Evolutionary conservation across 2,888 invertebrate species (phyloP), one percentile per base, ranked within the genome.

Genomic region (Liopterus haemorrhoidalis): DNA sequence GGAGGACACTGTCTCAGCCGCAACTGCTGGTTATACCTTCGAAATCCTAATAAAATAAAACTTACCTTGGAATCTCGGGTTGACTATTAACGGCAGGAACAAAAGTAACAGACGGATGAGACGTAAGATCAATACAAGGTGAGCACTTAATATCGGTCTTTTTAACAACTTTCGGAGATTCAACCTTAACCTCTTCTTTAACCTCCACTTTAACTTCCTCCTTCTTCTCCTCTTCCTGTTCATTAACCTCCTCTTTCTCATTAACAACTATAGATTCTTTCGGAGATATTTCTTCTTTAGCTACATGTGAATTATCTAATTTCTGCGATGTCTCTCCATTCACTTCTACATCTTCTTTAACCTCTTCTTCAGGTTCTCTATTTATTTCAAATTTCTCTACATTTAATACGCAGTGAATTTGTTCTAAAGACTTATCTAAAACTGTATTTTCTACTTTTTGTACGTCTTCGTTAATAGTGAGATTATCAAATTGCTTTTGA

Each of bases 51-150:
- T n/a, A n/a, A n/a, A n/a, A n/a, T n/a, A n/a, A n/a, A n/a, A 54
- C 57, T 50, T 41, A 65, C 65, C 59, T 63, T 44, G 59, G 53
- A 39, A 65, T 65, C 50, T n/a, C n/a, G n/a, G n/a, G n/a, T n/a
- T 61, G 57, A 53, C 59, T 59, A 57, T 58, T 64, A 45, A 57
- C 56, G 32, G 57, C 58, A 38, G 56, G 57, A 19, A 66, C 65
- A 48, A 60, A 67, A 4, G 65, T 64, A 39, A 66, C 64, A 27
- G 59, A 61, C 5, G 65, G 64, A 57, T 66, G 62, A 19, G 63
- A 57, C n/a, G 61, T 61, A 14, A 65, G 49, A 52, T 68, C 68
- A 5, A 64, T 57, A 11, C 58, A 54, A 14, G 62, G 64, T 37
- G 66, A 67, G 54, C 65, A 64, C 48, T 56, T n/a, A n/a, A n/a